Percentiles rank a stretch among this genome's conserved stretches.
Evolutionary conservation across 2,797 vertebrate genomes (phyloP).

Genomic region (Botia kubotai): DNA sequence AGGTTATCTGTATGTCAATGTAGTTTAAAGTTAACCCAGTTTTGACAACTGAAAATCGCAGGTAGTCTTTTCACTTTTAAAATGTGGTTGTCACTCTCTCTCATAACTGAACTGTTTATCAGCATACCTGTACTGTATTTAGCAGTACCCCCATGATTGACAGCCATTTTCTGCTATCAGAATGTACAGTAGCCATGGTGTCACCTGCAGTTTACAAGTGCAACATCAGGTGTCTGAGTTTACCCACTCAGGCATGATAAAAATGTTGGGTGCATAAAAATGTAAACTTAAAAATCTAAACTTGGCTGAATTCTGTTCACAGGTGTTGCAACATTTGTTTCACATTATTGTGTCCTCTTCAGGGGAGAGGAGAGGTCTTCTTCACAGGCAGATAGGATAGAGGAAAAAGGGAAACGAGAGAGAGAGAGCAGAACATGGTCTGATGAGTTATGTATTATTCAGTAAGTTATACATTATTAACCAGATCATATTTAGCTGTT

Average conservation of each 20-base stretch:
- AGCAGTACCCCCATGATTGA: neutral
- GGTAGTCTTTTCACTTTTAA: neutral
- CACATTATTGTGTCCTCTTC: neutral
- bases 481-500: constrained; percentile 59
- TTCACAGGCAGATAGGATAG: neutral
- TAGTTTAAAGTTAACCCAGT: neutral
- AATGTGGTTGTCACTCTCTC: neutral
- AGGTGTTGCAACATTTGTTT: neutral
- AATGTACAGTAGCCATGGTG: neutral
- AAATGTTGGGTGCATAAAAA: neutral
- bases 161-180: neutral
- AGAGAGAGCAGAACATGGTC: constrained; percentile 29
- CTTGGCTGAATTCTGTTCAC: neutral
- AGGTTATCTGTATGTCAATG: too few relatives aligned
- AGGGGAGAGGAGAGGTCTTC: constrained; percentile 4
- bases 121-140: neutral
- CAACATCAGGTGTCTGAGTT: neutral
- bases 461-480: constrained; percentile 54
- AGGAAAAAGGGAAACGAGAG: neutral
- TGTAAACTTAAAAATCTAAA: neutral
- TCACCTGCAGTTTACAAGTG: neutral
- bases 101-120: neutral
- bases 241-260: neutral
- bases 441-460: constrained; percentile 52
- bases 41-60: neutral